These are phyloP conservation scores for Lithobates pipiens DNA, from an alignment of 2,797 vertebrate genomes.

Conservation along the genomic window DNA sequence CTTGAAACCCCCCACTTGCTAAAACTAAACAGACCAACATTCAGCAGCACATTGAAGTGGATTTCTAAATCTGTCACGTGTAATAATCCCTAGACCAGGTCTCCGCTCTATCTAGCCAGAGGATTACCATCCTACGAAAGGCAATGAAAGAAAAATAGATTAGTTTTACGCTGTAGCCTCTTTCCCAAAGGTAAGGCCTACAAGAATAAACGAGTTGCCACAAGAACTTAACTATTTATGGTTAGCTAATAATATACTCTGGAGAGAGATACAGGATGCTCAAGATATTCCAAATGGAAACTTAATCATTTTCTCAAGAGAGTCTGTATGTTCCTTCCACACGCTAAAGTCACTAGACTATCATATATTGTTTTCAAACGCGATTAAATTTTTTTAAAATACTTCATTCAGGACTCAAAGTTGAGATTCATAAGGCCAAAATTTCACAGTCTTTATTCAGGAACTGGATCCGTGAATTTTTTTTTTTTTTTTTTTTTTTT, in stretches of 20 bases:
- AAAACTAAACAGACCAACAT: slow-evolving; percentile 41
- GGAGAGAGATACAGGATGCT: not conserved
- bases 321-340: not conserved
- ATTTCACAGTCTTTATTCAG: not conserved
- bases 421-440: not conserved
- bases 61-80: slow-evolving; percentile 83
- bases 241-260: not conserved
- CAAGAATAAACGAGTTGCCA: slow-evolving; percentile 26
- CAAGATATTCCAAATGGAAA: slow-evolving; percentile 51
- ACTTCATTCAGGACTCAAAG: no score
- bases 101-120: slow-evolving; percentile 72
- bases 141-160: slow-evolving; percentile 64
- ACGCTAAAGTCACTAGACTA: not conserved
- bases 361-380: not conserved
- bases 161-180: slow-evolving; percentile 32
- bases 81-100: slow-evolving; percentile 81
- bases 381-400: not conserved
- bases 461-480: no score
- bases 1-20: not conserved
- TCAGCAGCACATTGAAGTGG: slow-evolving; percentile 72
- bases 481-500: no score
- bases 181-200: slow-evolving; percentile 34
- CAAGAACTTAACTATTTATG: slow-evolving; percentile 39
- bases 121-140: slow-evolving; percentile 82
- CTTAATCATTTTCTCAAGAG: slow-evolving; percentile 25